Evolutionary conservation across 23 tunicate species (phyloP).

Genomic region (Clavelina lepadiformis): DNA sequence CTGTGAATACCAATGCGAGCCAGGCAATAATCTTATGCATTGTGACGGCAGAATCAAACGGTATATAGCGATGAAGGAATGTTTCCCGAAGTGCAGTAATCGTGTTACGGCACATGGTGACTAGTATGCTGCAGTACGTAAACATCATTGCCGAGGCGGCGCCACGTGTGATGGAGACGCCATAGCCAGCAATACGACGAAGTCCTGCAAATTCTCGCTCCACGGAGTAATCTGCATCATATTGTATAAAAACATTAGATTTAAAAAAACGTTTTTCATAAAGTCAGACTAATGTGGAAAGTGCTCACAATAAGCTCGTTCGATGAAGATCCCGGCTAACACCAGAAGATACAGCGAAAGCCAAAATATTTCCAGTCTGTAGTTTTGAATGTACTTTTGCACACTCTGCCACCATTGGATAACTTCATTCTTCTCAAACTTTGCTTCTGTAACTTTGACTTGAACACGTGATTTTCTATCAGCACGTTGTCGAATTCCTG

Average conservation of each 20-base stretch:
- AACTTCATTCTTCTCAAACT: not conserved
- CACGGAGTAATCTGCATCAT: constrained; percentile 48
- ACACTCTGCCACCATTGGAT: constrained; percentile 7
- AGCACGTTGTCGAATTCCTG: constrained; percentile 17
- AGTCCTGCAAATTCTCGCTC: constrained; percentile 75
- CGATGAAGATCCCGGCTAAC: constrained; percentile 55
- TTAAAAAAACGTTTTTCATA: not conserved
- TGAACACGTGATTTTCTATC: constrained; percentile 13
- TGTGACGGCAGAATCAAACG: constrained; percentile 77
- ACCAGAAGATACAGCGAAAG: constrained; percentile 49
- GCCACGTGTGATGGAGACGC: constrained; percentile 79
- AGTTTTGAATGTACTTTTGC: constrained; percentile 48
- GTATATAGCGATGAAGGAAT: constrained; percentile 74
- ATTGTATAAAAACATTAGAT: not conserved
- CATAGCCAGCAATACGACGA: constrained; percentile 78
- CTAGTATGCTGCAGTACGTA: constrained; percentile 65
- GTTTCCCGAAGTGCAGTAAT: constrained; percentile 82
- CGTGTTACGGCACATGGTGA: constrained; percentile 82
- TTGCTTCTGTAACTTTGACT: constrained; percentile 30
- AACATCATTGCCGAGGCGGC: constrained; percentile 91
- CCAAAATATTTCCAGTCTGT: constrained; percentile 76
- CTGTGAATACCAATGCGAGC: constrained; percentile 66
- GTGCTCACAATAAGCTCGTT: constrained; percentile 74
- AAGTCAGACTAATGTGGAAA: not conserved
- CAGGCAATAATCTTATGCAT: constrained; percentile 81